Conservation (phyloP, 2,888 invertebrate genomes). For the Gasteruption jaculator region DNA sequence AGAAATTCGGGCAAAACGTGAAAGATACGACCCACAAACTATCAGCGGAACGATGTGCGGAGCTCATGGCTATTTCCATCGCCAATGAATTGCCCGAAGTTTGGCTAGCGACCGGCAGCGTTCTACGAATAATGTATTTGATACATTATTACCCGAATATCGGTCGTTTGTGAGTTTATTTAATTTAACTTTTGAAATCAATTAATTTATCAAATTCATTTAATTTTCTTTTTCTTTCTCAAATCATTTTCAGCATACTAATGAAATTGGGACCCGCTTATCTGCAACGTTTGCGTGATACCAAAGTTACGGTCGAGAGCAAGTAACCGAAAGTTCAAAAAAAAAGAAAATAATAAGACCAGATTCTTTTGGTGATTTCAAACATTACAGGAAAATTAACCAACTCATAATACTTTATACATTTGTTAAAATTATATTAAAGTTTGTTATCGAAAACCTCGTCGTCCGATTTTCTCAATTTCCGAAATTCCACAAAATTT, state of each 20-base stretch:
- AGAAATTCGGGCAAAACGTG: background rate
- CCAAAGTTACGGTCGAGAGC: slow-evolving; percentile 26
- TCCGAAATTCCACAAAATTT: too few species aligned
- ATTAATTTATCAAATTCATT: background rate
- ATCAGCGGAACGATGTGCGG: slow-evolving; percentile 57
- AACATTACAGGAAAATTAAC: too few species aligned
- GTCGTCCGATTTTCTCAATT: too few species aligned
- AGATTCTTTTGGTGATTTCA: too few species aligned
- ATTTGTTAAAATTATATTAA: too few species aligned
- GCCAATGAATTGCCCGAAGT: slow-evolving; percentile 61
- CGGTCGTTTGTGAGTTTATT: slow-evolving; percentile 29
- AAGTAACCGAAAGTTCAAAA: too few species aligned
- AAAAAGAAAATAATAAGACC: too few species aligned
- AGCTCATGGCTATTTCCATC: slow-evolving; percentile 58
- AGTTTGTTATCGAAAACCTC: too few species aligned
- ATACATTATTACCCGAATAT: slow-evolving; percentile 35
- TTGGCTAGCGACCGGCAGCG: slow-evolving; percentile 59
- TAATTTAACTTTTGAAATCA: slow-evolving; percentile 10
- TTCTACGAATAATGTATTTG: slow-evolving; percentile 35
- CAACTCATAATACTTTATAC: too few species aligned
- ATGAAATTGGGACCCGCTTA: slow-evolving; percentile 28
- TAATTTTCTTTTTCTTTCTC: slow-evolving; percentile 1
- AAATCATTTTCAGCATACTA: slow-evolving; percentile 25
- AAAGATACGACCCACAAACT: too few species aligned
- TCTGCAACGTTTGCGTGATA: slow-evolving; percentile 34